Conservation (phyloP, 2,888 invertebrate genomes). For the Andrena praecox region DNA sequence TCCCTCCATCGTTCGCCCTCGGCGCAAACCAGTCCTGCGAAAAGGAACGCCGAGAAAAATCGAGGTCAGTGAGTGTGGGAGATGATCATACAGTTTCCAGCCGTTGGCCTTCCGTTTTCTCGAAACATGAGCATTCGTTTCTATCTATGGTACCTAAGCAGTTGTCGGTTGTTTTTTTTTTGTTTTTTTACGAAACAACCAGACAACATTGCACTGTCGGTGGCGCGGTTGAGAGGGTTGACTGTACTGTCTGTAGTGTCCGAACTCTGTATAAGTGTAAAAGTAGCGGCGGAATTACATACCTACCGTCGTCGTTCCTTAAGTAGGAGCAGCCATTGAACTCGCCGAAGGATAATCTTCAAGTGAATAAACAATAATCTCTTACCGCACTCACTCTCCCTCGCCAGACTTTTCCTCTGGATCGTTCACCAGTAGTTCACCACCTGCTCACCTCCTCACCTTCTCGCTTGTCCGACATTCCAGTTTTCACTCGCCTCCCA, state of each 20-base stretch:
- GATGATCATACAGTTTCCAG: slow-evolving; percentile 14
- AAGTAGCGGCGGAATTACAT: slow-evolving; percentile 73
- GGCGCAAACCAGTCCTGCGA: slow-evolving; percentile 92
- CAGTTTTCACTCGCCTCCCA: background rate
- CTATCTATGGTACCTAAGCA: background rate
- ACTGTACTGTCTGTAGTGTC: no score
- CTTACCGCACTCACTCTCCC: slow-evolving; percentile 62
- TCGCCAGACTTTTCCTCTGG: background rate
- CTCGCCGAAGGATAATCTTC: slow-evolving; percentile 82
- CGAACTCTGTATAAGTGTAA: slow-evolving; percentile 23
- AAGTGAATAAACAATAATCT: slow-evolving; percentile 82
- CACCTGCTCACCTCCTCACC: no score
- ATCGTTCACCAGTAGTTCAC: background rate
- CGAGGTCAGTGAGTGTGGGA: background rate
- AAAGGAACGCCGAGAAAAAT: slow-evolving; percentile 1
- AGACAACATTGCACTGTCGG: background rate
- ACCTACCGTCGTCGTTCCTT: slow-evolving; percentile 76
- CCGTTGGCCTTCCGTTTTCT: slow-evolving; percentile 6
- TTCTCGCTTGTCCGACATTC: background rate
- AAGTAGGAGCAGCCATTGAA: slow-evolving; percentile 83
- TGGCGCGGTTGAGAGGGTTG: no score
- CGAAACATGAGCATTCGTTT: background rate
- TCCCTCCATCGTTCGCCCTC: slow-evolving; percentile 94
- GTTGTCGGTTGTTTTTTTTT: background rate
- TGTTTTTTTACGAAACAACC: background rate